These are phyloP conservation scores for Microtus montanus DNA, from an alignment of 2,113 vertebrate genomes.

Conservation along the genomic window DNA sequence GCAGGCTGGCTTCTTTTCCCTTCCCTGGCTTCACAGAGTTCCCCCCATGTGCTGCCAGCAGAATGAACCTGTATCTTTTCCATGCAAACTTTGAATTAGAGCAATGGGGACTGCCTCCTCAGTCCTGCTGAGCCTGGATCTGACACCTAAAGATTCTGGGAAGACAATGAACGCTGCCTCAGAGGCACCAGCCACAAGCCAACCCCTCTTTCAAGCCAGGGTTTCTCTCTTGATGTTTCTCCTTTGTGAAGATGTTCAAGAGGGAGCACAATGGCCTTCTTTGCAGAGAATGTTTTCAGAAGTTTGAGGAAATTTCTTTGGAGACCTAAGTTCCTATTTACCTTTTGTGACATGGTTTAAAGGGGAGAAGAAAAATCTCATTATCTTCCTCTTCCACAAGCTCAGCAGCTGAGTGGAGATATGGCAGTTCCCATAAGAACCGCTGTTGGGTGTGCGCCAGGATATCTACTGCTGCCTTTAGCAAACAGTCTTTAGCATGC, in stretches of 20 bases:
- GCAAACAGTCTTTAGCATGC: constrained; percentile 57
- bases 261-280: background rate
- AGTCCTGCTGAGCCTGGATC: background rate
- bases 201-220: background rate
- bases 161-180: accelerated
- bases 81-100: background rate
- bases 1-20: background rate
- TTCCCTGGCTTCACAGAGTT: background rate
- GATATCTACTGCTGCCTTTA: constrained; percentile 47
- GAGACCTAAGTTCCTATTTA: constrained; percentile 77
- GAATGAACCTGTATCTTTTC: background rate
- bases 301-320: constrained; percentile 68
- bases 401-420: constrained; percentile 75
- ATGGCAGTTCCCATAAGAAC: constrained; percentile 68
- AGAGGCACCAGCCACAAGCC: background rate
- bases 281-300: constrained; percentile 62
- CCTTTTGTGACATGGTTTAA: constrained; percentile 72
- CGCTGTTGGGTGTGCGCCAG: constrained; percentile 27
- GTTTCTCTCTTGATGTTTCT: background rate
- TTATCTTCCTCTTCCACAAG: constrained; percentile 74
- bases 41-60: background rate
- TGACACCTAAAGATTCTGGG: background rate
- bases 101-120: background rate
- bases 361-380: constrained; percentile 48
- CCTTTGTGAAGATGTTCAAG: background rate